Evolutionary conservation across 2,797 vertebrate species (phyloP).

Genomic region (Ctenochaetus hawaiiensis): DNA sequence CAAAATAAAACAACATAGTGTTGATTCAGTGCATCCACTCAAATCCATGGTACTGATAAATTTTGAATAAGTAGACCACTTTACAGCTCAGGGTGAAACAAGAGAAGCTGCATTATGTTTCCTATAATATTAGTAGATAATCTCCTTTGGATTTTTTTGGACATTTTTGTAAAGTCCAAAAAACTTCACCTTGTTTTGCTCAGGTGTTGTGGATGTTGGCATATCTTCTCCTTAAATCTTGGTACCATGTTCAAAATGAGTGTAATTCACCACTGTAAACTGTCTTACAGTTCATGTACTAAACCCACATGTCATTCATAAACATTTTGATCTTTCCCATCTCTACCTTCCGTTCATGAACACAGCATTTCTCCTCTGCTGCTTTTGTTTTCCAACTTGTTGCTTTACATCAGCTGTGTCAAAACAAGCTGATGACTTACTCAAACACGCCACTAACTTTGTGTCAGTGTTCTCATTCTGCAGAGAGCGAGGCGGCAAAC

Average conservation of each 20-base stretch:
- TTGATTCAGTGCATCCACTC: neutral
- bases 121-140: too few relatives aligned
- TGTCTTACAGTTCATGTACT: neutral
- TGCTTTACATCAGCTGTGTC: neutral
- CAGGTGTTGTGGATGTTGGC: too few relatives aligned
- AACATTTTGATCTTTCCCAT: neutral
- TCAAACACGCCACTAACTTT: neutral
- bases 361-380: neutral
- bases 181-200: too few relatives aligned
- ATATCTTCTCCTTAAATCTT: too few relatives aligned
- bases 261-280: neutral
- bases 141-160: too few relatives aligned
- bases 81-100: too few relatives aligned
- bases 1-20: neutral
- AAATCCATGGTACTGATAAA: neutral
- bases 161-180: too few relatives aligned
- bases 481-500: neutral
- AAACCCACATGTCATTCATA: neutral
- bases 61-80: too few relatives aligned
- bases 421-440: neutral
- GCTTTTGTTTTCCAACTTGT: neutral
- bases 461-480: conserved; percentile 9
- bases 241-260: neutral
- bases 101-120: too few relatives aligned
- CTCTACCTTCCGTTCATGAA: neutral